Evolutionary conservation across 2,113 vertebrate genomes (phyloP).

Genomic region (Triplophysa rosa): DNA sequence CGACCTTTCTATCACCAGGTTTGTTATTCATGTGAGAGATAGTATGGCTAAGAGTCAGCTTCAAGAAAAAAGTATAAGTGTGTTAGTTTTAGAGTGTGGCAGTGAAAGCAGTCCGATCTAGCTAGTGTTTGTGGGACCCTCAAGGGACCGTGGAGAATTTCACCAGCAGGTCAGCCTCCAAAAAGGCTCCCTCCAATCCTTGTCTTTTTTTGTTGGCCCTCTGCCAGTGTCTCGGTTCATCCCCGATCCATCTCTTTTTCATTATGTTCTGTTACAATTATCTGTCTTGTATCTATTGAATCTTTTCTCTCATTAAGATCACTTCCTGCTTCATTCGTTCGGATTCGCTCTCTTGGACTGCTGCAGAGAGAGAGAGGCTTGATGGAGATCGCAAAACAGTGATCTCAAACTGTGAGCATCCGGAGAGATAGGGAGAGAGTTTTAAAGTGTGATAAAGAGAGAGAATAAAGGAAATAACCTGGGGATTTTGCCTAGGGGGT

Average conservation of each 20-base stretch:
- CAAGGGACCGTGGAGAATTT: not conserved
- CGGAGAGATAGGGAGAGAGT: not conserved
- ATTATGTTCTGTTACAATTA: conserved; percentile 28
- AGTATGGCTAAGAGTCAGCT: conserved; percentile 21
- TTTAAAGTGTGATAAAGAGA: not conserved
- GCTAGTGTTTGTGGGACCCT: not conserved
- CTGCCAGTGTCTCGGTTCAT: not conserved
- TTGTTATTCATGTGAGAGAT: conserved; percentile 44
- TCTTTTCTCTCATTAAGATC: conserved; percentile 23
- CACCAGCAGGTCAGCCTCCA: not conserved
- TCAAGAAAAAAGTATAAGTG: not conserved
- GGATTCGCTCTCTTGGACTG: not conserved
- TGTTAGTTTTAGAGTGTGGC: not conserved
- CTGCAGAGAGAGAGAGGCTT: not conserved
- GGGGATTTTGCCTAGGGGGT: conserved; percentile 5
- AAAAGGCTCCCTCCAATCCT: not conserved
- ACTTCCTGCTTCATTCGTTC: not conserved
- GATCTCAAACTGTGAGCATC: conserved; percentile 5
- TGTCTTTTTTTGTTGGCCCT: not conserved
- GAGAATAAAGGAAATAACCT: conserved; percentile 11
- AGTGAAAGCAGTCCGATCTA: conserved; percentile 44
- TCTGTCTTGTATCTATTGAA: conserved; percentile 6
- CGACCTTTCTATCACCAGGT: conserved; percentile 35
- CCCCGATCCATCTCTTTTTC: conserved; percentile 56
- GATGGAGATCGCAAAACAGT: not conserved